Base-by-base conservation (phyloP, 2,888 invertebrate genomes). In the Cyclophora albipunctata region DNA sequence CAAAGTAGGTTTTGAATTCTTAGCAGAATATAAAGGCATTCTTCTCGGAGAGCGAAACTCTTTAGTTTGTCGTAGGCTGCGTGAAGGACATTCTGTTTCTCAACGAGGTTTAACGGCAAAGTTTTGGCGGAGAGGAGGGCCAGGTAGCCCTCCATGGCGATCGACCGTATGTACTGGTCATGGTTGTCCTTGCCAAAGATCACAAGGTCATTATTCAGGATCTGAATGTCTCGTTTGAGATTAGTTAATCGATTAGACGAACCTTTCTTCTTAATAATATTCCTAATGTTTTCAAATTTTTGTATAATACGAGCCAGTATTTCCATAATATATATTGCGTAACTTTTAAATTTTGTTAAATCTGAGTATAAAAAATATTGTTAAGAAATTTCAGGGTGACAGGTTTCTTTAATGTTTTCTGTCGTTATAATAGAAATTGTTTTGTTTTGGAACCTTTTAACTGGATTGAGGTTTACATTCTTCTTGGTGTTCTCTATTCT, bases 1-100 rank as follows among this genome's bases (percentile, higher is more conserved):
- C 91, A 89, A 47, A 90, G 73, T 55, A 91, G 87, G 64, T 92
- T 92, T 51, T 91, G 87, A 42, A 91, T 81, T 64, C 91, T 81
- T 47, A 91, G 75, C 42, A 90, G 77, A 51, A 91, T 81, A 64
- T 91, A 92, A 2, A 86, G 73, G 51, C 84, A 84, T 64, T 87
- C 87, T 6, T 78, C 75, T 42, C 75, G 65, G 2, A 81, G 60
- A 0, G 77, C 76, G 49, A 67, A 71, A 0, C 69, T 77, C 51
- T 80, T 84, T 3, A 87, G 56, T 58, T 87, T 87, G 0, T 84
- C 79, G 49, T 70, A 84, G 3, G 77, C 73, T 4, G 62, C 54
- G 33, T 78, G 73, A 1, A 88, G 75, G 4, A 79, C 62, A 55
- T 84, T 81, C 35, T 70, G 70, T 59, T 85, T 87, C 51, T 88